phyloP scores from a whole-genome alignment of 2,113 vertebrate genomes.

The Anser brachyrhynchus region DNA sequence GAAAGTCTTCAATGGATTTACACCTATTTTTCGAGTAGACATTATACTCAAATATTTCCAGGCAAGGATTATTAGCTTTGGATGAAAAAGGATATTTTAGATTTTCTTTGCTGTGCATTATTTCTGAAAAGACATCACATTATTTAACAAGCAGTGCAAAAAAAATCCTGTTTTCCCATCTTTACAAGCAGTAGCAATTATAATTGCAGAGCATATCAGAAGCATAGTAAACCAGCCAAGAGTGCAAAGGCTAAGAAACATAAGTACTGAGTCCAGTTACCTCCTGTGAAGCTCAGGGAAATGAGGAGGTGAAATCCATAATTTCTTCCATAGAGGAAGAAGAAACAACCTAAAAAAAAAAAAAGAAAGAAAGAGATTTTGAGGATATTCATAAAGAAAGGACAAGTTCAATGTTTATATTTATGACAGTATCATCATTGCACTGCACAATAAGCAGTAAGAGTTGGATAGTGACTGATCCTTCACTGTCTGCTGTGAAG shows the following conservation, averaged over 20 bases:
- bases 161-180: not conserved
- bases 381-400: not conserved
- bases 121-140: not conserved
- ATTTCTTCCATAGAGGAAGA: not conserved
- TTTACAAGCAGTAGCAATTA: not conserved
- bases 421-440: not conserved
- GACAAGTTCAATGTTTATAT: not conserved
- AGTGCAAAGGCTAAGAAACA: not conserved
- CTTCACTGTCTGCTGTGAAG: not conserved
- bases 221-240: not conserved
- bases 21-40: not conserved
- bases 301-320: not conserved
- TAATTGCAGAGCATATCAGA: not conserved
- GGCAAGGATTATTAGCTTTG: not conserved
- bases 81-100: not conserved
- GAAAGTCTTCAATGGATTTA: not conserved
- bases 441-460: not conserved
- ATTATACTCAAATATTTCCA: not conserved
- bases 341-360: not conserved
- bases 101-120: not conserved
- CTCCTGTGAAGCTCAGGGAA: not conserved
- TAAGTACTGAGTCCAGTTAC: not conserved
- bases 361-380: not conserved
- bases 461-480: not conserved
- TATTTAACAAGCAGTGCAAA: not conserved